Evolutionary conservation across 2,113 vertebrate species (phyloP).

Genomic region (Perca flavescens): DNA sequence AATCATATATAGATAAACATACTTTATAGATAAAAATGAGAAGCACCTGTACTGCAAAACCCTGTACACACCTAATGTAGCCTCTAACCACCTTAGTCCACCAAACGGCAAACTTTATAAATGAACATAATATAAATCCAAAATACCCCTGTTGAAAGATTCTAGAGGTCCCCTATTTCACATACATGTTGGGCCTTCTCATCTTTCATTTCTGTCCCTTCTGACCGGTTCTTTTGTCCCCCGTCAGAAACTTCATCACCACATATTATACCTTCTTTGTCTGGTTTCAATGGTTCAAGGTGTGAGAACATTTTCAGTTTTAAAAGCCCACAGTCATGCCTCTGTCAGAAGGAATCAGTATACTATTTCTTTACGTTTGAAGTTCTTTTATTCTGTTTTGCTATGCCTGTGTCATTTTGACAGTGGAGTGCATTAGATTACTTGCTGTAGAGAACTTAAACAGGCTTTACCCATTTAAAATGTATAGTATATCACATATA

Average conservation of each 20-base stretch:
- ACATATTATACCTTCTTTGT: slow-evolving; percentile 61
- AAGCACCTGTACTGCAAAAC: neutral
- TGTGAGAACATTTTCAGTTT: slow-evolving; percentile 71
- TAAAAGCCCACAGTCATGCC: slow-evolving; percentile 35
- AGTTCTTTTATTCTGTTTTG: slow-evolving; percentile 8
- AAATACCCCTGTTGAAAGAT: neutral
- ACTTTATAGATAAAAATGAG: neutral
- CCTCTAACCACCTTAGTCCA: neutral
- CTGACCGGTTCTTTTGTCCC: slow-evolving; percentile 65
- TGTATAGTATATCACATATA: neutral
- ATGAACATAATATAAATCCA: neutral
- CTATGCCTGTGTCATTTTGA: neutral
- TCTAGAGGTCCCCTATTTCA: neutral
- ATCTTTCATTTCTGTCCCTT: slow-evolving; percentile 27
- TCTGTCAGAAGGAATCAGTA: slow-evolving; percentile 41
- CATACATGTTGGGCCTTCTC: neutral
- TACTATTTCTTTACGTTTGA: slow-evolving; percentile 33
- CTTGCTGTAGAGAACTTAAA: neutral
- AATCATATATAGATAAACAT: neutral
- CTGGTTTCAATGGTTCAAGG: slow-evolving; percentile 47
- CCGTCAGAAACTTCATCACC: slow-evolving; percentile 72
- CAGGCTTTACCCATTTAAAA: neutral
- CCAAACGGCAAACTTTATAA: neutral
- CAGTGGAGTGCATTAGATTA: neutral
- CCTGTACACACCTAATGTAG: neutral